phyloP scores from a whole-genome alignment of 1,140 invertebrate species.

The Tribolium castaneum region DNA sequence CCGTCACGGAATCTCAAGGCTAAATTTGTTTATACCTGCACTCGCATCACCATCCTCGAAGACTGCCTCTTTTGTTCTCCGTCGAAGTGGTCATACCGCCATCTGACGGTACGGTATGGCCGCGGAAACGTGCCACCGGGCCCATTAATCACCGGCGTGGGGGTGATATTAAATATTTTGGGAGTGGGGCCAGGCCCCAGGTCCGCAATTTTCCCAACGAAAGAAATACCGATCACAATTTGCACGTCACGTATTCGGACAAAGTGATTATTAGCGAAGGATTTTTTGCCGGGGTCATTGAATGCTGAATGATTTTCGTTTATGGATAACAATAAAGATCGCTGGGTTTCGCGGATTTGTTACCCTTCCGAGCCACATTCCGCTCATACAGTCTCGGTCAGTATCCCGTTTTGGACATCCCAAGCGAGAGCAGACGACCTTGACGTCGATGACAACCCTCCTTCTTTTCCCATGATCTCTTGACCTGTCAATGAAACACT shows the following conservation, averaged over 20 bases:
- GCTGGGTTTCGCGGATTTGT: slow-evolving; percentile 2
- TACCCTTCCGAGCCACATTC: slow-evolving; percentile 34
- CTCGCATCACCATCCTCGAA: slow-evolving; percentile 7
- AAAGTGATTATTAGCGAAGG: slow-evolving; percentile 10
- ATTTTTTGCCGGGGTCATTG: not conserved
- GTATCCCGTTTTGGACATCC: slow-evolving; percentile 44
- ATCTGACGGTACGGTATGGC: not conserved
- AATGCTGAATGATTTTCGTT: not conserved
- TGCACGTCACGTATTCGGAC: slow-evolving; percentile 17
- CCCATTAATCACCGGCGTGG: not conserved
- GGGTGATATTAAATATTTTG: not conserved
- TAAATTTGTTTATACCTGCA: slow-evolving; percentile 58
- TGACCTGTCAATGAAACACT: slow-evolving; percentile 42
- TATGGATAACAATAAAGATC: slow-evolving; percentile 1
- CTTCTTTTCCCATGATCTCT: slow-evolving; percentile 49
- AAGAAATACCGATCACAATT: slow-evolving; percentile 1
- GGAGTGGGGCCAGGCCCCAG: not conserved
- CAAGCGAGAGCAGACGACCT: slow-evolving; percentile 41
- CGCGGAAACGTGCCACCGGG: not conserved
- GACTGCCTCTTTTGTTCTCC: not conserved
- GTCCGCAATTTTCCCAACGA: not conserved
- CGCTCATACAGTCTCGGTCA: slow-evolving; percentile 7
- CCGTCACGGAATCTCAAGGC: slow-evolving; percentile 57
- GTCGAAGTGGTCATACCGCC: not conserved
- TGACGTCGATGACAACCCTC: slow-evolving; percentile 33